These are phyloP conservation scores for Pyrocephalus nanus DNA, from an alignment of 2,797 vertebrate genomes.

Conservation along the genomic window DNA sequence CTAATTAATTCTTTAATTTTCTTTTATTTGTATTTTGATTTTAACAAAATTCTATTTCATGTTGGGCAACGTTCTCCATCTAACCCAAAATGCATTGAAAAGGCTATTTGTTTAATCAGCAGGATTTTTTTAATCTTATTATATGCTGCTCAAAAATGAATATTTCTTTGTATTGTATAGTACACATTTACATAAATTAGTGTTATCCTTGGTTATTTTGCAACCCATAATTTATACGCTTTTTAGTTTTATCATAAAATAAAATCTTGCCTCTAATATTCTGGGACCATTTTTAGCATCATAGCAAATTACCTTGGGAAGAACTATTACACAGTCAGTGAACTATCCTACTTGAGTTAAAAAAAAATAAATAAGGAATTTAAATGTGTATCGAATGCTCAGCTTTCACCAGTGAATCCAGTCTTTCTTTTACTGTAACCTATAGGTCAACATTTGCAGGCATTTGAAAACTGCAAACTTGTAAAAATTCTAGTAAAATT, in stretches of 20 bases:
- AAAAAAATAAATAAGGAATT: neutral
- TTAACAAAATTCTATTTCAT: constrained; percentile 22
- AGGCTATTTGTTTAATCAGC: constrained; percentile 42
- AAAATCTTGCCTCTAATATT: constrained; percentile 63
- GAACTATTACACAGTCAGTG: neutral
- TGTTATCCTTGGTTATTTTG: constrained; percentile 63
- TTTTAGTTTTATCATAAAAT: constrained; percentile 61
- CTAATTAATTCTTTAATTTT: constrained; percentile 73
- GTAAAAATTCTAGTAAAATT: neutral
- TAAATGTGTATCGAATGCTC: neutral
- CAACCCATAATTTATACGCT: constrained; percentile 44
- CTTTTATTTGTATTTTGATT: constrained; percentile 63
- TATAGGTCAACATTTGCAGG: neutral
- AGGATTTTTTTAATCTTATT: constrained; percentile 53
- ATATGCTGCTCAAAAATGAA: constrained; percentile 55
- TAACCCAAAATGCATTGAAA: constrained; percentile 21
- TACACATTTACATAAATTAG: constrained; percentile 57
- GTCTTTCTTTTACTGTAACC: neutral
- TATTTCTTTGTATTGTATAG: constrained; percentile 39
- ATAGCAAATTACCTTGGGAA: constrained; percentile 48
- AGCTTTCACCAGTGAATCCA: neutral
- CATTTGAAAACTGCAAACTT: neutral
- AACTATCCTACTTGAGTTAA: neutral
- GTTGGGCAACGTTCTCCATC: neutral
- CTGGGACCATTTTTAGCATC: constrained; percentile 50